phyloP scores from a whole-genome alignment of 2,113 vertebrate species.

The Mormoops blainvillei region DNA sequence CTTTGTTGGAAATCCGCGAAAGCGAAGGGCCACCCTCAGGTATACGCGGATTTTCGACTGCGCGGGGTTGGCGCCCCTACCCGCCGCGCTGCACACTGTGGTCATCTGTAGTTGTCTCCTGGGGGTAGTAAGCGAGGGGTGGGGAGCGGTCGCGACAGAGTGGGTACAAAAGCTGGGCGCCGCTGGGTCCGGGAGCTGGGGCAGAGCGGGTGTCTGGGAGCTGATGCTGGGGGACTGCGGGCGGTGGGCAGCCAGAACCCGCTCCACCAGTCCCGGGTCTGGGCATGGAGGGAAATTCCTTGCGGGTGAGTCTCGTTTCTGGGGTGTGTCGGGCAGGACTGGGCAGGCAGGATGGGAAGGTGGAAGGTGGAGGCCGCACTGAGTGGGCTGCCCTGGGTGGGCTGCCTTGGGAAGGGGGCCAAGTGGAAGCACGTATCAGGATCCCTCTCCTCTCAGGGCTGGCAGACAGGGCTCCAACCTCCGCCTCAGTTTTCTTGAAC shows the following conservation, averaged over 20 bases:
- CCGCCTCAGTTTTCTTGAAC: not conserved
- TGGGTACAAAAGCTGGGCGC: too few relatives aligned
- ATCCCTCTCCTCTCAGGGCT: not conserved
- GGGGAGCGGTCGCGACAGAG: too few relatives aligned
- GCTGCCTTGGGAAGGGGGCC: not conserved
- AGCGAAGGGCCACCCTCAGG: not conserved
- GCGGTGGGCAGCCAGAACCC: slow-evolving; percentile 10
- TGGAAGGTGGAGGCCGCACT: not conserved
- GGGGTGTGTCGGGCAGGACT: slow-evolving; percentile 26
- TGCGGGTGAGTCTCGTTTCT: not conserved
- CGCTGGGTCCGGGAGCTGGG: not conserved
- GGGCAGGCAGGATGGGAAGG: not conserved
- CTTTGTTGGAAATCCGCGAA: not conserved
- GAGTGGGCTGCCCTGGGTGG: not conserved
- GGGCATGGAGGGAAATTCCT: slow-evolving; percentile 54
- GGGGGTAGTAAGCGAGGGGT: too few relatives aligned
- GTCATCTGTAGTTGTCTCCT: not conserved
- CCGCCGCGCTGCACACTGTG: not conserved
- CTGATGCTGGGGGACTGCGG: not conserved
- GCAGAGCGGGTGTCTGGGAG: not conserved
- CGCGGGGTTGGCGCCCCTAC: too few relatives aligned
- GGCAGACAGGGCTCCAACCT: not conserved
- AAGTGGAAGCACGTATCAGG: not conserved
- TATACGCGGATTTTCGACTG: not conserved
- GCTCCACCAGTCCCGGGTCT: slow-evolving; percentile 28